Base-by-base conservation (phyloP, 2,797 vertebrate species). In the Pangasius djambal region DNA sequence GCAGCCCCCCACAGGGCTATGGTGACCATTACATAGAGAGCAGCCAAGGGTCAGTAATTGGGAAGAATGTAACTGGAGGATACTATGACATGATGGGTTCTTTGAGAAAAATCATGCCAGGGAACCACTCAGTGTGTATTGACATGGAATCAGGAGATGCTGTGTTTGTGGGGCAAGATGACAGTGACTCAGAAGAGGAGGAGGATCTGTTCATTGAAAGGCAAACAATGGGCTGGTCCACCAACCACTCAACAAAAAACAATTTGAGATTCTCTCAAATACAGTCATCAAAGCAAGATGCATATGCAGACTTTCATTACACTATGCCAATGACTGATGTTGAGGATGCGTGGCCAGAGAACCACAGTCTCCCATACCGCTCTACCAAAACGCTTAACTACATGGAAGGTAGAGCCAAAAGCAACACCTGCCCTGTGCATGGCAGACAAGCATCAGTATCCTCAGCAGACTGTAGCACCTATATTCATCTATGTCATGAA, bases 71-170 rank as follows among this genome's bases (percentile, higher is more conserved):
- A 15, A 94, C 93, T 0, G 96, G 95, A 6, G 96, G 96, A 69
- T 97, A 97, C 88, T 97, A 96, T 40, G 96, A 97, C 93, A 97
- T 96, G 96, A 96, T 97, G 96, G 96, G 96, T 16, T 96, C 96
- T 25, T 92, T 96, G 75, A 95, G 96, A 90, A 96, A 96, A 92
- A 96, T 95, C 0, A 96, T 97, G 96, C 96, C 96, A 31, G 94
- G 93, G 67, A 94, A 90, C 81, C 96, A 97, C 90, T 96, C 96
- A 0, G 94, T 97, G 91, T 92, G 94, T 0, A 94, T 97, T 74
- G 93, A 97, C 91, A 90, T 97, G 91, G 96, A 96, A 0, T 93
- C 95, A 2, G 96, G 96, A 52, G 95, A 94, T n/a, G 94, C 94
- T 0, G 95, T 95, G 85, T 95, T 95, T 89, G 92, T 94, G 1